These are phyloP conservation scores for Scalopus aquaticus DNA, from an alignment of 2,113 vertebrate genomes.

Conservation along the genomic window DNA sequence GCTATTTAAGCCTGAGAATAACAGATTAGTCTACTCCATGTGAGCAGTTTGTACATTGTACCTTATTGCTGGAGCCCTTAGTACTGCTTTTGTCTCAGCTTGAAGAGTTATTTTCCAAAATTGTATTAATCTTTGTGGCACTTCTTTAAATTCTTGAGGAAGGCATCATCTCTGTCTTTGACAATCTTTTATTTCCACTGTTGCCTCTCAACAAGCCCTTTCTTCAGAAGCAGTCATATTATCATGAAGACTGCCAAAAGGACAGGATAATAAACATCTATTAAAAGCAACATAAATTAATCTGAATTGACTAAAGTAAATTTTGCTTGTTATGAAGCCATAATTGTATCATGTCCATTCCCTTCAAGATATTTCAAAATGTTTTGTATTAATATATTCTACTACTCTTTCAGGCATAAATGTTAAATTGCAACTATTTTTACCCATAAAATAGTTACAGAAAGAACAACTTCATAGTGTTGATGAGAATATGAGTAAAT, in stretches of 20 bases:
- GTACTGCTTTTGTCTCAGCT: background rate
- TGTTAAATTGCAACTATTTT: background rate
- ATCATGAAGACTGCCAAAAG: background rate
- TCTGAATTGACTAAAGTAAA: background rate
- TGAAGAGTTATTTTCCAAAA: conserved; percentile 19
- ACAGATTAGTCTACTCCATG: background rate
- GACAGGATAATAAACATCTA: background rate
- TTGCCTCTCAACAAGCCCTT: background rate
- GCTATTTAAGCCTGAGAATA: background rate
- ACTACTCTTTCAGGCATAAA: background rate
- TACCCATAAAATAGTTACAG: background rate
- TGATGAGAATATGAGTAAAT: background rate
- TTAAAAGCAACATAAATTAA: background rate
- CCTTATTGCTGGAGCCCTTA: background rate
- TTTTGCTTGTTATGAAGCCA: background rate
- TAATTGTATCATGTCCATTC: background rate
- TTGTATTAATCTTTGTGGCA: background rate
- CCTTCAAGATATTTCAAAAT: background rate
- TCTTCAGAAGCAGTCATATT: background rate
- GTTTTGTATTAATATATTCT: background rate
- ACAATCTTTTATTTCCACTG: background rate
- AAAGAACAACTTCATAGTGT: background rate
- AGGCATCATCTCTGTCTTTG: background rate
- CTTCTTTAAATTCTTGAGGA: background rate
- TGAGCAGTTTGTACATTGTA: background rate